Conservation (phyloP, 2,113 vertebrate species). For the Sinocyclocheilus grahami region DNA sequence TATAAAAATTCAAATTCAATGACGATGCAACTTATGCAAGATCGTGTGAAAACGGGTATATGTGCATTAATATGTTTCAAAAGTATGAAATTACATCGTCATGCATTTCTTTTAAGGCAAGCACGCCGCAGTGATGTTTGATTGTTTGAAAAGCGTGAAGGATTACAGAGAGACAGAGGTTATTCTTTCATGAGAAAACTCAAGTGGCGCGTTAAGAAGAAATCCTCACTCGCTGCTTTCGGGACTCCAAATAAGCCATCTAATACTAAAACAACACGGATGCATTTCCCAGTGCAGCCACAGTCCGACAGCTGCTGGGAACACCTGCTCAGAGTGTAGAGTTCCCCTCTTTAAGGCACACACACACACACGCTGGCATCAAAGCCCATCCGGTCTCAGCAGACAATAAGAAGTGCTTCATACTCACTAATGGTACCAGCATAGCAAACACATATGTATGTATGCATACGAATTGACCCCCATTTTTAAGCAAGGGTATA, state of each 20-base stretch:
- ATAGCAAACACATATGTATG: conserved; percentile 55
- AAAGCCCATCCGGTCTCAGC: conserved; percentile 67
- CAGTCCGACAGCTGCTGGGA: conserved; percentile 51
- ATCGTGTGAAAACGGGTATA: conserved; percentile 52
- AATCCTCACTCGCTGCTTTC: conserved; percentile 34
- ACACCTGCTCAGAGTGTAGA: conserved; percentile 53
- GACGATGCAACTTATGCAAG: neutral
- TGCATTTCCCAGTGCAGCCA: conserved; percentile 30
- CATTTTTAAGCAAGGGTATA: conserved; percentile 48
- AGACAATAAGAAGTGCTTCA: conserved; percentile 71
- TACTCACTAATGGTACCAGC: conserved; percentile 73
- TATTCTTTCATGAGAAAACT: conserved; percentile 48
- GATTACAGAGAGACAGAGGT: conserved; percentile 20
- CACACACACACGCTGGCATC: conserved; percentile 50
- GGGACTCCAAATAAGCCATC: conserved; percentile 31
- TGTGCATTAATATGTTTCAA: neutral
- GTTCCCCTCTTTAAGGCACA: conserved; percentile 47
- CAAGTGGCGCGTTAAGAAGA: conserved; percentile 12
- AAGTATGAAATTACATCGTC: conserved; percentile 6
- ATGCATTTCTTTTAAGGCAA: conserved; percentile 21
- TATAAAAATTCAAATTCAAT: conserved; percentile 68
- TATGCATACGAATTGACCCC: conserved; percentile 32
- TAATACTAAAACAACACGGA: conserved; percentile 46
- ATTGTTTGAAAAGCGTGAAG: conserved; percentile 6
- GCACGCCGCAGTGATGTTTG: neutral